Percentiles rank a stretch among this genome's conserved stretches.
These are phyloP conservation scores for Vanessa tameamea DNA, from an alignment of 1,140 invertebrate species.

Conservation along the genomic window DNA sequence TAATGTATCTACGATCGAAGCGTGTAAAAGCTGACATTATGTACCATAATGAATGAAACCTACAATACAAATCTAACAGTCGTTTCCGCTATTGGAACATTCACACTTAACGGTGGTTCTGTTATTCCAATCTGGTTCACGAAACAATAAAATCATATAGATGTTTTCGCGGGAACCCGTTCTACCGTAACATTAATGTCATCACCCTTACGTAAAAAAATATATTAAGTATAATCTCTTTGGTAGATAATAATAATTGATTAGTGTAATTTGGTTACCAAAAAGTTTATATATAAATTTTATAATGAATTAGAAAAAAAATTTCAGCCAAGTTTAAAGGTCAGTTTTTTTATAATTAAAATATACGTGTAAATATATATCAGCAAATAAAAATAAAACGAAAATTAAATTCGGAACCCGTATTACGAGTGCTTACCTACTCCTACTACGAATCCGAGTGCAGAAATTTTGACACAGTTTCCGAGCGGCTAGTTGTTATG, in stretches of 20 bases:
- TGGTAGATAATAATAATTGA: constrained; percentile 2
- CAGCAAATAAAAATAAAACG: neutral
- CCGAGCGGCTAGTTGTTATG: constrained; percentile 31
- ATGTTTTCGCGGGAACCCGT: constrained; percentile 43
- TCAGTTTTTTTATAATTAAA: neutral
- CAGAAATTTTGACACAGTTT: constrained; percentile 34
- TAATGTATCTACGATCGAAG: neutral
- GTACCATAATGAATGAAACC: constrained; percentile 32
- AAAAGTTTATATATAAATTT: neutral
- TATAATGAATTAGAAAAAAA: neutral
- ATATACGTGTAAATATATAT: neutral
- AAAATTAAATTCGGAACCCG: neutral
- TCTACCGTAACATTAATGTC: constrained; percentile 49
- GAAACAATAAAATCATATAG: constrained; percentile 66
- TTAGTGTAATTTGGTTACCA: neutral
- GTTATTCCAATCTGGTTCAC: constrained; percentile 49
- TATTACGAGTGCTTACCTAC: constrained; percentile 8
- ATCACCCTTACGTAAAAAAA: constrained; percentile 45
- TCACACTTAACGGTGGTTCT: constrained; percentile 62
- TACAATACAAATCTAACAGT: constrained; percentile 45
- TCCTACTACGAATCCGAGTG: constrained; percentile 18
- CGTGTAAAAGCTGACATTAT: neutral
- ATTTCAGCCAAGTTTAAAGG: too few relatives aligned
- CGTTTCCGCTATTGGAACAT: constrained; percentile 64
- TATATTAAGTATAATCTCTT: neutral